These are phyloP conservation scores for Drosophila serrata DNA, from an alignment of 1,140 invertebrate species.

Conservation along the genomic window DNA sequence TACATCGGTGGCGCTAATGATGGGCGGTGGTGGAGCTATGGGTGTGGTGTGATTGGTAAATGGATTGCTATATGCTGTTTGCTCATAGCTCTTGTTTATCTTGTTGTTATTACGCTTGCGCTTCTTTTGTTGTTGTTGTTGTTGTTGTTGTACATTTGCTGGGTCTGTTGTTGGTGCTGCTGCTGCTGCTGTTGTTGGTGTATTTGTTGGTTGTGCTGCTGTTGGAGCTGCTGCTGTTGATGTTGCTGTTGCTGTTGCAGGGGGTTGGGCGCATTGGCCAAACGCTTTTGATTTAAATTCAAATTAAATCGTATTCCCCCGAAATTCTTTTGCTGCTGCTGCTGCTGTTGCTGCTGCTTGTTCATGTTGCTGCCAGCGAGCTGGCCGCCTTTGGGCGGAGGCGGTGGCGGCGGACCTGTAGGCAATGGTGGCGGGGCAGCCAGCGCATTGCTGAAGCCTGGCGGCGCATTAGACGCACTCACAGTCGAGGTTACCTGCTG, in stretches of 20 bases:
- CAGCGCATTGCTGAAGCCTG: conserved; percentile 79
- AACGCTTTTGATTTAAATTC: conserved; percentile 80
- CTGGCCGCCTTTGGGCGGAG: conserved; percentile 52
- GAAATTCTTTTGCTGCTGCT: conserved; percentile 73
- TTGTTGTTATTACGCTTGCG: conserved; percentile 91
- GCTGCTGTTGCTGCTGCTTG: conserved; percentile 35
- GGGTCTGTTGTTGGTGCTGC: conserved; percentile 34
- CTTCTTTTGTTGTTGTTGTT: conserved; percentile 88
- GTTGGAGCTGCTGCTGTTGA: conserved; percentile 72
- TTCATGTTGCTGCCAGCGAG: conserved; percentile 20
- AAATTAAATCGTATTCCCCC: conserved; percentile 85
- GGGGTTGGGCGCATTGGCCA: conserved; percentile 74
- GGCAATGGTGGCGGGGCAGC: conserved; percentile 71
- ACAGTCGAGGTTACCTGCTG: conserved; percentile 73
- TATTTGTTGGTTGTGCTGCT: conserved; percentile 59
- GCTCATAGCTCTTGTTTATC: conserved; percentile 72
- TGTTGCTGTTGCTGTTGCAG: conserved; percentile 79
- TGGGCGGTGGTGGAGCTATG: conserved; percentile 50
- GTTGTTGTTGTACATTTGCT: conserved; percentile 36
- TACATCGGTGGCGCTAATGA: conserved; percentile 32
- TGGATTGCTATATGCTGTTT: conserved; percentile 84
- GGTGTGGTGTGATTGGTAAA: conserved; percentile 53
- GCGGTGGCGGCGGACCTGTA: conserved; percentile 72
- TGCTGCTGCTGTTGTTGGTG: conserved; percentile 70
- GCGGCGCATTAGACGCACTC: conserved; percentile 75